Conservation (phyloP, 2,888 invertebrate species). For the Orthonychiurus folsomi region DNA sequence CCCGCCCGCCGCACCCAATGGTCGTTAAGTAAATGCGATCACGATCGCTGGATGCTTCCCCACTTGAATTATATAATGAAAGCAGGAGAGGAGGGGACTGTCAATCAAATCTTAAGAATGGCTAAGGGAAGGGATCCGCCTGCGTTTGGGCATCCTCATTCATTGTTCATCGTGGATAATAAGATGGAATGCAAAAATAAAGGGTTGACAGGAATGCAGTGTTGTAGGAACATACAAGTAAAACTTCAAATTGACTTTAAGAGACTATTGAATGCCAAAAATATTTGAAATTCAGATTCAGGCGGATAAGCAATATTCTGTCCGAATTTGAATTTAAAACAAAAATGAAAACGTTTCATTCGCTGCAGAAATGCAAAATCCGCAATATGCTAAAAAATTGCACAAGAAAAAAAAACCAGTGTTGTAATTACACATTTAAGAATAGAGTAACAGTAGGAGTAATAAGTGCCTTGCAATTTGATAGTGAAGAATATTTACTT, state of each 20-base stretch:
- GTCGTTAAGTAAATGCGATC: background rate
- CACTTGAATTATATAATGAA: background rate
- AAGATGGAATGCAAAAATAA: background rate
- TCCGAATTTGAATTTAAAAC: background rate
- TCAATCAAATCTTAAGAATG: background rate
- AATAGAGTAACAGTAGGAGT: no score
- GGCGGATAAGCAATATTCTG: background rate
- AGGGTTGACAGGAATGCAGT: background rate
- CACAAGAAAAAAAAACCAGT: no score
- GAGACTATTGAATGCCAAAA: background rate
- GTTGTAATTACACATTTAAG: no score
- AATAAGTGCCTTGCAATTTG: no score
- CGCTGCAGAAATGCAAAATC: no score
- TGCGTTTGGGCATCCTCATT: no score
- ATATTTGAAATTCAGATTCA: background rate
- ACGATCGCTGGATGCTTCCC: background rate
- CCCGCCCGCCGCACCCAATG: background rate
- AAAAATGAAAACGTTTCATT: background rate
- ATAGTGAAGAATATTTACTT: no score
- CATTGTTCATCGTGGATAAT: background rate
- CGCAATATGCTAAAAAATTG: no score
- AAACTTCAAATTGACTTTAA: background rate
- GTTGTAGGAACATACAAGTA: background rate
- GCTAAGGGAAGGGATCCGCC: background rate
- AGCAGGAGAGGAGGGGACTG: background rate